phyloP scores from a whole-genome alignment of 2,113 vertebrate species.

The Mustela lutreola region DNA sequence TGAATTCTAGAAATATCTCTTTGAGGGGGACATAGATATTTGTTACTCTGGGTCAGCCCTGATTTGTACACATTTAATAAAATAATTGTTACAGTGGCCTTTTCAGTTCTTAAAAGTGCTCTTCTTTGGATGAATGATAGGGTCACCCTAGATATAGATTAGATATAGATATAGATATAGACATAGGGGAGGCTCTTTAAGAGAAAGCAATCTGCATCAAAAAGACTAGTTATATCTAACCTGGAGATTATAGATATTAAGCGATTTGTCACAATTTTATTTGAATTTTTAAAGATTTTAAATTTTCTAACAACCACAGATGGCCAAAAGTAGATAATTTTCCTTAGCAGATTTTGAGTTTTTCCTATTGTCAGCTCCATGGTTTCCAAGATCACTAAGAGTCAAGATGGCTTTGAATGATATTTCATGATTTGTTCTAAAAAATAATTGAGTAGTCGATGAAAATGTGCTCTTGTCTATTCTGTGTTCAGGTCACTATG shows the following conservation, averaged over 20 bases:
- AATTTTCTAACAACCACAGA: neutral
- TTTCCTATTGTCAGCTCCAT: neutral
- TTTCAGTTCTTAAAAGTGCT: neutral
- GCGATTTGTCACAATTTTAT: neutral
- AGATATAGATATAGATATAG: neutral
- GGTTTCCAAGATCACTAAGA: neutral
- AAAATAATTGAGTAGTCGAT: neutral
- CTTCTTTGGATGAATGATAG: neutral
- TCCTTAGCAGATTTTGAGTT: neutral
- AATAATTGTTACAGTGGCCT: neutral
- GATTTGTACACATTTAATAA: neutral
- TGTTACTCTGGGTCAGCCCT: neutral
- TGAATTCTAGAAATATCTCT: neutral
- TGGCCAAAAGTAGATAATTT: neutral
- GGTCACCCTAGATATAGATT: neutral
- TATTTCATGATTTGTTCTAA: neutral
- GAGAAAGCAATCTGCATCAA: neutral
- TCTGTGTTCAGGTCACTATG: neutral
- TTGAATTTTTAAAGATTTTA: neutral
- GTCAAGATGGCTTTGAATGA: neutral
- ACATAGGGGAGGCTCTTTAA: neutral
- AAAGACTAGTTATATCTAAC: neutral
- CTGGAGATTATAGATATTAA: neutral
- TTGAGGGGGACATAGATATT: neutral
- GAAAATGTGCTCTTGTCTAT: neutral